Base-by-base conservation (phyloP, 1,140 invertebrate species). In the Caerostris extrusa region DNA sequence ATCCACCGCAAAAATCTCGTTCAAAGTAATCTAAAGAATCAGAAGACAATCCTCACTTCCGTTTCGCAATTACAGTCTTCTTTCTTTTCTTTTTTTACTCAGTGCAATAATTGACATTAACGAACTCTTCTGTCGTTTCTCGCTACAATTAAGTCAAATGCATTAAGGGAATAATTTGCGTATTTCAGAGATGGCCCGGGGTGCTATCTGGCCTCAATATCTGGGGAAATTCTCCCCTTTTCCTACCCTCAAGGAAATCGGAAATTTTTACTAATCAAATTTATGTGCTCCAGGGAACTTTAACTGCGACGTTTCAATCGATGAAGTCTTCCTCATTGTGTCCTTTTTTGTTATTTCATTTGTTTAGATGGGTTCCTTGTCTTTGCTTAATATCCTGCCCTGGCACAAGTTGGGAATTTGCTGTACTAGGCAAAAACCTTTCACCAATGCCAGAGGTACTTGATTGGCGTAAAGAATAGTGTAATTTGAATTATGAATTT, bases 191-290 rank as follows among this genome's bases (percentile, higher is more conserved):
- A 85, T 91, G 60, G 55, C 60, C 71, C n/a, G 81, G 5, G 77
- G 77, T 61, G 14, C 57, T 53, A 56, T 64, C 82, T 82, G 10
- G 58, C 53, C 77, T n/a, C 82, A 82, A 91, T 91, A 91, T 81
- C 90, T 91, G 8, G n/a, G 55, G 56, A 14, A 17, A 61, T 19
- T 34, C 56, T 91, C n/a, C 71, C 53, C 64, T 69, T 60, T 58
- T 55, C 85, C 82, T n/a, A 58, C 64, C 14, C 81, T 85, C n/a
- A 85, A 85, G 81, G 71, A 83, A 92, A 92, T 92, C 81, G 81
- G 90, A 92, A 92, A 85, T 92, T 92, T 92, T 92, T 64, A 64
- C 77, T 92, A 92, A 92, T 92, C 90, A 85, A 92, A 92, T 92
- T 92, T 85, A 83, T 64, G 14, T 67, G 53, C 77, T 85, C 81